Percentiles rank a stretch among this genome's conserved stretches.
These are phyloP conservation scores for Zaprionus gabonicus DNA, from an alignment of 1,140 invertebrate genomes.

Conservation along the genomic window DNA sequence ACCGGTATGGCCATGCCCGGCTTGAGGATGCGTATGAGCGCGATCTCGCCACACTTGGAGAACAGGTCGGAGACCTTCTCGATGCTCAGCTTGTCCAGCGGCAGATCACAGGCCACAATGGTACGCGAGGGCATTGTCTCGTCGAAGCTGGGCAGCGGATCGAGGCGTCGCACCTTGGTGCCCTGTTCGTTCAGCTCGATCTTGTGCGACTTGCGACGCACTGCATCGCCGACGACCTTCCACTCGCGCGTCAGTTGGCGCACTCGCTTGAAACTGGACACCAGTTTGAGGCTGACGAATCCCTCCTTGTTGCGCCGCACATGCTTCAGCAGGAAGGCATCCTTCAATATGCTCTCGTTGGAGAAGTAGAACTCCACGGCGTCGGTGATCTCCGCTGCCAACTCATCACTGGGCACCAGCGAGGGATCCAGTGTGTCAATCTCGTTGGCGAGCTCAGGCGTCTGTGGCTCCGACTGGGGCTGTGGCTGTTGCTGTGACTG, in stretches of 20 bases:
- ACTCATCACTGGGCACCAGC: slow-evolving; percentile 88
- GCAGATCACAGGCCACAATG: slow-evolving; percentile 93
- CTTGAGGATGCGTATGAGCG: slow-evolving; percentile 92
- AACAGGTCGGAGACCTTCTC: slow-evolving; percentile 95
- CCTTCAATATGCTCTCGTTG: slow-evolving; percentile 96
- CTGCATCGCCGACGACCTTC: slow-evolving; percentile 93
- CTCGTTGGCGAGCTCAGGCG: slow-evolving; percentile 56
- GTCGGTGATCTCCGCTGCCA: slow-evolving; percentile 90
- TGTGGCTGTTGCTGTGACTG: neutral
- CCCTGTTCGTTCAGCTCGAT: slow-evolving; percentile 95
- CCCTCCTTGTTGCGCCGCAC: slow-evolving; percentile 97
- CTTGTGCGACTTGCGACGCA: slow-evolving; percentile 90
- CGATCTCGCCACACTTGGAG: slow-evolving; percentile 94
- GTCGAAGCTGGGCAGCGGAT: slow-evolving; percentile 94
- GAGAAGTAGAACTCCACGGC: slow-evolving; percentile 98
- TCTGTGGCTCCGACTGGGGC: neutral
- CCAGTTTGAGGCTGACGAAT: slow-evolving; percentile 96
- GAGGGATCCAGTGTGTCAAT: slow-evolving; percentile 66
- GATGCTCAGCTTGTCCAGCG: slow-evolving; percentile 92
- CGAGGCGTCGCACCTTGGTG: slow-evolving; percentile 94
- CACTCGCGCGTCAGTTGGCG: slow-evolving; percentile 97
- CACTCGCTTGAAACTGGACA: slow-evolving; percentile 96
- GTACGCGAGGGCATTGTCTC: slow-evolving; percentile 96
- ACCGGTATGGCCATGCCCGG: slow-evolving; percentile 94
- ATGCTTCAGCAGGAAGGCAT: slow-evolving; percentile 97